Base-by-base conservation (phyloP, 2,797 vertebrate species). In the Arctocebus calabarensis region DNA sequence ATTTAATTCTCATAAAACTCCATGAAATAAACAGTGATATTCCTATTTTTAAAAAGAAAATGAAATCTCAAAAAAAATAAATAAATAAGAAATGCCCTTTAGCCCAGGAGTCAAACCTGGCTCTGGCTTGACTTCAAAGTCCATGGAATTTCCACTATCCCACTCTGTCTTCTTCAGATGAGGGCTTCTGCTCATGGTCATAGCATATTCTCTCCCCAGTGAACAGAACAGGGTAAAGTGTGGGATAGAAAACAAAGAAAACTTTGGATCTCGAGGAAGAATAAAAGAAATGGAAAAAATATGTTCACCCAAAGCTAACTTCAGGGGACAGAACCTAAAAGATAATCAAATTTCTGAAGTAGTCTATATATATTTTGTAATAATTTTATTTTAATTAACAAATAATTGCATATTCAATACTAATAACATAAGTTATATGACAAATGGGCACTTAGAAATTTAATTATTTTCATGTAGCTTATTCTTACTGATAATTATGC, bases 121-220 rank as follows among this genome's bases (percentile, higher is more conserved):
- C 4, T 32, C 66, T 82, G 29, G 2, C n/a, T 25, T 59, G 27
- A 40, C 40, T 68, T 84, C 29, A 40, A 74, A 29, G 5, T 52
- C 45, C 3, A n/a, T 11, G 14, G 23, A 5, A 2, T 79, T 79
- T 81, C 64, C 43, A 34, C 55, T 20, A 71, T 7, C 59, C 1
- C 1, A 0, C 7, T 22, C 52, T 45, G 40, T 66, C 16, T 2
- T 40, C 7, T 40, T 52, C 62, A 52, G 2, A 5, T 5, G 1
- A 37, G 23, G 10, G n/a, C 22, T 48, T 55, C 29, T 13, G 11
- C 7, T 29, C 40, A 32, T 2, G 20, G 7, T 1, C 43, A 19
- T 29, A 40, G 40, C 16, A 32, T 37, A 59, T 61, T 91, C 6
- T 75, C 66, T 70, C 78, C 16, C 4, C 23, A 84, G 7, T n/a